phyloP scores from a whole-genome alignment of 92 coral and sea anemone genomes.

The Phenganax marumi region DNA sequence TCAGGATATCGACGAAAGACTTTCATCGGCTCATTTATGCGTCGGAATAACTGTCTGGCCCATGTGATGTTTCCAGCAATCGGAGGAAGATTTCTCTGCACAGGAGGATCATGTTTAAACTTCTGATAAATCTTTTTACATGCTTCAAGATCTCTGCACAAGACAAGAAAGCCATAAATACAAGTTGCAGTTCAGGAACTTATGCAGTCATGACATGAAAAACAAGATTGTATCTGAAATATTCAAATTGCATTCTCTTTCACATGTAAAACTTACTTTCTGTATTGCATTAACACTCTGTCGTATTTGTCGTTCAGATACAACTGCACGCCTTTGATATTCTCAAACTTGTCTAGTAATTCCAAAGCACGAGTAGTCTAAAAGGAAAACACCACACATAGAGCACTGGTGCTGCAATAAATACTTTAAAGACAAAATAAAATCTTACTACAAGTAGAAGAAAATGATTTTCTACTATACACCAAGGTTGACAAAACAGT shows the following conservation, averaged over 20 bases:
- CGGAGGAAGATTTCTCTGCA: slow-evolving; percentile 94
- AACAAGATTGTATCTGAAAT: too few relatives aligned
- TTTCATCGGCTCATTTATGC: slow-evolving; percentile 95
- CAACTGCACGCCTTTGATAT: slow-evolving; percentile 87
- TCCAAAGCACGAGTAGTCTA: slow-evolving; percentile 93
- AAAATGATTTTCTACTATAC: too few relatives aligned
- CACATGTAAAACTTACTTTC: slow-evolving; percentile 61
- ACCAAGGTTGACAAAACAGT: too few relatives aligned
- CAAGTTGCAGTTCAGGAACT: background rate
- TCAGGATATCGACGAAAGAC: slow-evolving; percentile 78
- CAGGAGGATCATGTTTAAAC: slow-evolving; percentile 96
- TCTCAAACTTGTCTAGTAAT: slow-evolving; percentile 84
- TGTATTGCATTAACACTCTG: slow-evolving; percentile 82
- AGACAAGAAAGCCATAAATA: background rate
- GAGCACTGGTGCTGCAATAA: background rate
- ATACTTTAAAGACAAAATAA: background rate
- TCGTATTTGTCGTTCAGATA: slow-evolving; percentile 95
- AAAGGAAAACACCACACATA: background rate
- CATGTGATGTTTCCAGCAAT: slow-evolving; percentile 97
- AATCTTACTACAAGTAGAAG: too few relatives aligned
- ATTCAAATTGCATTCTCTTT: background rate
- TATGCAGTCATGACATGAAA: too few relatives aligned
- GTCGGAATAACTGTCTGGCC: slow-evolving; percentile 94
- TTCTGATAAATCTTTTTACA: slow-evolving; percentile 93
- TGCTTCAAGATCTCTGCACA: slow-evolving; percentile 83